Evolutionary conservation across 2,888 invertebrate species (phyloP).

Genomic region (Listrodromus nycthemerus): DNA sequence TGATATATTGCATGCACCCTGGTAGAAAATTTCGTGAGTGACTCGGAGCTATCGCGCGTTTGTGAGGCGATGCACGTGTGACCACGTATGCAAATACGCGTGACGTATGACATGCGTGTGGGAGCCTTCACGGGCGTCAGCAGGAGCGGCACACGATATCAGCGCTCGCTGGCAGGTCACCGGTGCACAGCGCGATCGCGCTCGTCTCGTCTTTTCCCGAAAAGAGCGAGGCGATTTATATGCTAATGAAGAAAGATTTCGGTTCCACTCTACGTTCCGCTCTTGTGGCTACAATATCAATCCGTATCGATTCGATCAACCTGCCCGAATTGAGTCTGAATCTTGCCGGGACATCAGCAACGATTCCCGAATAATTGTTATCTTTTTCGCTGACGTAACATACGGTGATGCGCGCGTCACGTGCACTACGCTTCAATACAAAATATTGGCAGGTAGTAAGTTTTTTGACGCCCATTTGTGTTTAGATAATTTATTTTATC

Average conservation of each 20-base stretch:
- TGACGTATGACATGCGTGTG: constrained; percentile 47
- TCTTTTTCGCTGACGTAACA: background rate
- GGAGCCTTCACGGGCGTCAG: constrained; percentile 33
- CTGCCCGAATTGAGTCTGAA: constrained; percentile 37
- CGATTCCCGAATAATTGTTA: no score
- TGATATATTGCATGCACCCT: constrained; percentile 8
- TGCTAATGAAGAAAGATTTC: constrained; percentile 73
- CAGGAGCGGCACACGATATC: constrained; percentile 23
- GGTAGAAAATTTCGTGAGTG: constrained; percentile 8
- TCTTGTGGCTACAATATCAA: constrained; percentile 71
- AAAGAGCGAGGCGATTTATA: constrained; percentile 74
- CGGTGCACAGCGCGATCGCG: constrained; percentile 43
- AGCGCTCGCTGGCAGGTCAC: constrained; percentile 11
- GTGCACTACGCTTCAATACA: no score
- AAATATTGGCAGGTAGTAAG: no score
- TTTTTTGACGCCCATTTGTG: no score
- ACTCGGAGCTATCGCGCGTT: constrained; percentile 16
- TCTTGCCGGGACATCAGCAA: constrained; percentile 4
- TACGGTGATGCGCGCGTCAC: background rate
- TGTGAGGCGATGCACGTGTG: constrained; percentile 60
- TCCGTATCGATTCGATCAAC: constrained; percentile 73
- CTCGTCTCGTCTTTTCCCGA: constrained; percentile 46
- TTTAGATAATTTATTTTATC: background rate
- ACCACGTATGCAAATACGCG: constrained; percentile 57
- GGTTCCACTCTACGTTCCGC: constrained; percentile 27